Evolutionary conservation across 2,888 invertebrate species (phyloP), one percentile per base, ranked within the genome.

Genomic region (Petrolisthes cinctipes): DNA sequence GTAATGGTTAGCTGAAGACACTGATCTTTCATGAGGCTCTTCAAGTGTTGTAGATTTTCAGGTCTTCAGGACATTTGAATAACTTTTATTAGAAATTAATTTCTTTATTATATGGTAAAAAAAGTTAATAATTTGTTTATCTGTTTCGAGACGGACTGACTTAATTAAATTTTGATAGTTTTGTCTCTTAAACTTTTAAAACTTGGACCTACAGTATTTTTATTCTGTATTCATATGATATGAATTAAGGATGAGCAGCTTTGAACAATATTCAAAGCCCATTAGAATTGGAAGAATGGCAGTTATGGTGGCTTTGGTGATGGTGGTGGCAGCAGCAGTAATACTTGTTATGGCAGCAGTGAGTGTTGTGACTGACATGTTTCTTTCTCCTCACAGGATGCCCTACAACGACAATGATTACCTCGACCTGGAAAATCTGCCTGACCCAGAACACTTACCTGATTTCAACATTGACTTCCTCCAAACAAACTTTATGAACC

Each of bases 301-400:
- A 37, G 53, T 53, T 73, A 75, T 86, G 86, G 73, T 86, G 82
- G 71, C 78, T 54, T 80, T 85, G 80, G 76, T 82, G 81, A 20
- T 73, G 76, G 61, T 82, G 57, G 66, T 53, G 9, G 82, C 66
- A 57, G 80, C 75, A 75, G 66, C 81, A 20, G 66, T 66, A 68
- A 76, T 78, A 68, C 66, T 66, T 66, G 61, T 85, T 56, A 68
- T 83, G 78, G 78, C 61, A 61, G 61, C 61, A 61, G 61, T 61
- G 17, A 82, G 86, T 71, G 86, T 87, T 83, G 86, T 87, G 86
- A 87, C 86, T 87, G 86, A 87, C 86, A 87, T 23, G 17, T 87
- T 87, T 85, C 81, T 85, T 80, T 85, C 73, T 85, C 80, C 73
- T 79, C 86, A 87, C 86, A 87, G 86, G 82, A 83, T 87, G 83